These are phyloP conservation scores for Muscidifurax raptorellus DNA, from an alignment of 1,140 invertebrate species.

Conservation along the genomic window DNA sequence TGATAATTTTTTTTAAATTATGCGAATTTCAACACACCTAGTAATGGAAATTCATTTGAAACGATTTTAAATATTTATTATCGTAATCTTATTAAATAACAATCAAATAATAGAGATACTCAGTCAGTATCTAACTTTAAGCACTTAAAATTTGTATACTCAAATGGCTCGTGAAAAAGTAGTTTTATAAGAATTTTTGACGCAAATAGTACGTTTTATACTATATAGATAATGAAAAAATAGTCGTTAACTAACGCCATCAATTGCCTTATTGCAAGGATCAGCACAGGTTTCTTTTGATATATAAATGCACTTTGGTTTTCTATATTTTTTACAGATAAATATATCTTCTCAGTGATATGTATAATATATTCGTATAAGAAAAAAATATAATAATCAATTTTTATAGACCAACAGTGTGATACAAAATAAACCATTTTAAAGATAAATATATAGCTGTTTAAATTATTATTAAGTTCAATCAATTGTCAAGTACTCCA, in stretches of 20 bases:
- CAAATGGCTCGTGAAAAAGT: constrained; percentile 37
- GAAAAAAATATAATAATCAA: not conserved
- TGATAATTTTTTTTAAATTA: not conserved
- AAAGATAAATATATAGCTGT: not conserved
- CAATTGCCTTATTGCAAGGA: constrained; percentile 12
- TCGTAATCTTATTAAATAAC: not conserved
- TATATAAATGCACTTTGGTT: not conserved
- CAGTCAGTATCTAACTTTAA: not conserved
- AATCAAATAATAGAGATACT: not conserved
- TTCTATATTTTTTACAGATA: not conserved
- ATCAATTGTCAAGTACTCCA: too few relatives aligned
- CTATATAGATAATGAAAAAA: not conserved
- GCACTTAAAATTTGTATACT: constrained; percentile 27
- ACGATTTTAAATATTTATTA: not conserved
- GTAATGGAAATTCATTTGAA: too few relatives aligned
- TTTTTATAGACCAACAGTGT: not conserved
- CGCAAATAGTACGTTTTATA: not conserved
- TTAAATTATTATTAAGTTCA: too few relatives aligned
- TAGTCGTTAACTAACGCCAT: not conserved
- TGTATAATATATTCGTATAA: not conserved
- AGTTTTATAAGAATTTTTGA: constrained; percentile 7
- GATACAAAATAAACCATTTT: not conserved
- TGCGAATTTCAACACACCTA: too few relatives aligned
- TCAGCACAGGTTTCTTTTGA: not conserved
- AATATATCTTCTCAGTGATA: not conserved